phyloP scores from a whole-genome alignment of 2,113 vertebrate species.

The Spea multiplicata region DNA sequence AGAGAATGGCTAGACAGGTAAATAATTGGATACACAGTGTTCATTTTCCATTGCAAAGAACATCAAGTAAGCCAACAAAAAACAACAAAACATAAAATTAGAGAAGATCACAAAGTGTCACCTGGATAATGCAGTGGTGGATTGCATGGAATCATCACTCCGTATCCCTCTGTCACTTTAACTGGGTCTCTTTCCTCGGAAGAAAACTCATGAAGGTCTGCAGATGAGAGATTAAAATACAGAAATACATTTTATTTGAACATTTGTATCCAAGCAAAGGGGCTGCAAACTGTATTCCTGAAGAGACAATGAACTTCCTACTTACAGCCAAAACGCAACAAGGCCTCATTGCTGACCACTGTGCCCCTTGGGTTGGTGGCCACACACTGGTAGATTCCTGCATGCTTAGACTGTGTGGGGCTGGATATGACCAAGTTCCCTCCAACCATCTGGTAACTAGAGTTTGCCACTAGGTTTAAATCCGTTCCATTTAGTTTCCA shows the following conservation, averaged over 20 bases:
- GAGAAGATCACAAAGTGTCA: conserved; percentile 51
- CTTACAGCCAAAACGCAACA: conserved; percentile 95
- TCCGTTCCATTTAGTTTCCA: conserved; percentile 94
- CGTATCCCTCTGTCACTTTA: conserved; percentile 81
- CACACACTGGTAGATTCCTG: conserved; percentile 91
- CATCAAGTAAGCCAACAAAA: too few relatives aligned
- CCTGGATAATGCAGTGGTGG: conserved; percentile 94
- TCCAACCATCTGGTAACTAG: conserved; percentile 81
- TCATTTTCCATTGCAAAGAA: too few relatives aligned
- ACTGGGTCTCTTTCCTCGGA: conserved; percentile 82
- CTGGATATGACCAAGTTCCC: conserved; percentile 88
- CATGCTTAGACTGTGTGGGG: conserved; percentile 73
- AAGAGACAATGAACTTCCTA: background rate
- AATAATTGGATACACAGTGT: too few relatives aligned
- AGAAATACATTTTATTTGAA: background rate
- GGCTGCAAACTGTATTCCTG: background rate
- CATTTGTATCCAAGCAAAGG: background rate
- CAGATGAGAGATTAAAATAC: conserved; percentile 6
- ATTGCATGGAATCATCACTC: conserved; percentile 84
- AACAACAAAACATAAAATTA: background rate
- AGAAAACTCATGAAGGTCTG: conserved; percentile 92
- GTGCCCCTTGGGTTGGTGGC: conserved; percentile 87
- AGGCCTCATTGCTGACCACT: conserved; percentile 85
- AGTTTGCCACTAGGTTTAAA: conserved; percentile 73
- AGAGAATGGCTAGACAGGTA: too few relatives aligned